Percentiles rank a stretch among this genome's conserved stretches.
phyloP scores from a whole-genome alignment of 2,888 invertebrate genomes.

The Drosophila vallismaia region DNA sequence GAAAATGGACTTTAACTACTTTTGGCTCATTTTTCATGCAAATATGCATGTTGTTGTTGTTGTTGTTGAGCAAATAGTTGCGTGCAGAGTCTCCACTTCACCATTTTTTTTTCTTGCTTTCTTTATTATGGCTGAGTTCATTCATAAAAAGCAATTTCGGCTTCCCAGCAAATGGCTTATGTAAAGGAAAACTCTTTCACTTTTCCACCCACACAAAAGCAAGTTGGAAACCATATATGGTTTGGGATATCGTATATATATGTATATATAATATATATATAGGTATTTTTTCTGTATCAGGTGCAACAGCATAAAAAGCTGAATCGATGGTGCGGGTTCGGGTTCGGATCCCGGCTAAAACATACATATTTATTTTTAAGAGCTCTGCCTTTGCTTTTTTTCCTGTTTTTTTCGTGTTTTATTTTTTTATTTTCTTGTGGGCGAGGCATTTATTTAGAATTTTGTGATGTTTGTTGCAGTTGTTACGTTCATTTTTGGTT shows the following conservation, averaged over 20 bases:
- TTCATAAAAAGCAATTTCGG: constrained; percentile 68
- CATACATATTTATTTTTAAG: constrained; percentile 17
- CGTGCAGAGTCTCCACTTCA: constrained; percentile 52
- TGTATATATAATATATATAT: constrained; percentile 33
- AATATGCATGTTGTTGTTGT: constrained; percentile 30
- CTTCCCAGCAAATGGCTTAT: constrained; percentile 52
- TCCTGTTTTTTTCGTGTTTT: constrained; percentile 6
- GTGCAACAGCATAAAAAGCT: constrained; percentile 48
- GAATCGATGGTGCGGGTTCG: constrained; percentile 14
- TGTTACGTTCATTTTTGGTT: constrained; percentile 64
- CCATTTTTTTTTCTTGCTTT: constrained; percentile 33
- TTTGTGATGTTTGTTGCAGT: constrained; percentile 43
- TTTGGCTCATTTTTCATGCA: constrained; percentile 54
- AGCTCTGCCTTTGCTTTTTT: constrained; percentile 20
- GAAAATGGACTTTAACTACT: constrained; percentile 52
- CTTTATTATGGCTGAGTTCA: constrained; percentile 61
- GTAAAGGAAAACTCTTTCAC: constrained; percentile 69
- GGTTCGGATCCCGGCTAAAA: constrained; percentile 59
- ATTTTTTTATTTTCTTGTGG: constrained; percentile 35
- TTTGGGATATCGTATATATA: not conserved
- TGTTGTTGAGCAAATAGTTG: constrained; percentile 68
- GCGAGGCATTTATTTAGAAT: constrained; percentile 71
- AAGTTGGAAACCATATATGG: not conserved
- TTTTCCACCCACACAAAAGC: constrained; percentile 37
- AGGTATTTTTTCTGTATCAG: constrained; percentile 17